Base-by-base conservation (phyloP, 2,113 vertebrate genomes). In the Tragelaphus strepsiceros region DNA sequence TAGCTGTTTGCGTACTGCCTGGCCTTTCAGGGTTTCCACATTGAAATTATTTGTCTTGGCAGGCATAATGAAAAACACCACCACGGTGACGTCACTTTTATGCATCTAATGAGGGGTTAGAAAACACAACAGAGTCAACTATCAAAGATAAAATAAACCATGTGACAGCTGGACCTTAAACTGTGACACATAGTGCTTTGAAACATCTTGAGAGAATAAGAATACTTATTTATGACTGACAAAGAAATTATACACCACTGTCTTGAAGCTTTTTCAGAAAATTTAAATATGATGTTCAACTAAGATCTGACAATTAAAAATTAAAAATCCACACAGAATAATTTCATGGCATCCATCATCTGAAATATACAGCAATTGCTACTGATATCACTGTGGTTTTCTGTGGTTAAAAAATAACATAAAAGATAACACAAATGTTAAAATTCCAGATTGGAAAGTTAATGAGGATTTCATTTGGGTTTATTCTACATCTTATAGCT, bases 11-110 rank as follows among this genome's bases (percentile, higher is more conserved):
- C 99, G 98, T 16, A 99, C 98, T 0, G 99, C 99, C 97, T 99
- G 99, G 39, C 99, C 99, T 98, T 99, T 99, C 97, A 99, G 97
- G 0, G 99, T 99, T 98, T 99, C 99, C 98, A 99, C 99, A 0
- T 99, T 99, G 98, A 99, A 99, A 98, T 99, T 99, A 98, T 99
- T 99, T 35, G 99, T 99, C 98, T 99, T 99, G 58, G 99, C 99
- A 14, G 99, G 99, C 99, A 99, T 99, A 74, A 99, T 99, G 98
- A 99, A 99, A 98, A 99, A 99, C 93, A 99, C 99, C 2, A 99
- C 97, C 26, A 99, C 99, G 0, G 99, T 99, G 92, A 99, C 94
- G 10, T 99, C 99, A 35, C 98, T 99, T 97, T 98, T 99, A 94
- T 99, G 99, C 90, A 99, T 99, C 99, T 99, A 97, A 14, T 10